These are phyloP conservation scores for Holothuria glaberrima DNA, from an alignment of 35 echinoderm and acorn worm species.

Conservation along the genomic window DNA sequence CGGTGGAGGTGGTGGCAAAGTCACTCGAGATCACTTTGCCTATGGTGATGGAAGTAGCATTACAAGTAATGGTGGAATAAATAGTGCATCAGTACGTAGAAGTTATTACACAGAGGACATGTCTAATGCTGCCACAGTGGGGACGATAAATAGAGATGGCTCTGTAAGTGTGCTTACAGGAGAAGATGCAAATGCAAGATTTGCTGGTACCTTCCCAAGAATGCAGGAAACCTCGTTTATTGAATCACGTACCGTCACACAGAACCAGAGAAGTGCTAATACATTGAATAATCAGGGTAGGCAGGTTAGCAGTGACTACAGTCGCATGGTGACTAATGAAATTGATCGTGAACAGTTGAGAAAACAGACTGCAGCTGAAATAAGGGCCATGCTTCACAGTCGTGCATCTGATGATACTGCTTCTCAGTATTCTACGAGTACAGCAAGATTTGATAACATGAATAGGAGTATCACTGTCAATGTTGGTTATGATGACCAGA, in stretches of 20 bases:
- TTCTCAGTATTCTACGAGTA: background rate
- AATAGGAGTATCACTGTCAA: conserved; percentile 31
- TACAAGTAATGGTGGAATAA: background rate
- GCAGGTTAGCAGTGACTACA: background rate
- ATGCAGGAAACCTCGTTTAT: conserved; percentile 43
- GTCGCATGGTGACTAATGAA: conserved; percentile 43
- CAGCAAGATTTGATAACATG: conserved; percentile 40
- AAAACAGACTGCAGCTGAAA: conserved; percentile 75
- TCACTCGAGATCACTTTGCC: conserved; percentile 10
- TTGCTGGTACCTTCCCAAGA: conserved; percentile 11
- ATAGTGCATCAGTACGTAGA: background rate
- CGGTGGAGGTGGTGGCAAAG: conserved; percentile 32
- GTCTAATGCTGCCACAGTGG: background rate
- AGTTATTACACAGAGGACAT: conserved; percentile 12
- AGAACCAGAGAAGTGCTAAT: conserved; percentile 27
- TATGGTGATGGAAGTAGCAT: conserved; percentile 45
- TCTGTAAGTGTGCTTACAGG: conserved; percentile 3
- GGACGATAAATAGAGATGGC: conserved; percentile 59
- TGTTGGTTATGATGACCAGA: conserved; percentile 43
- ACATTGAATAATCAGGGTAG: background rate
- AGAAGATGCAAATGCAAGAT: background rate
- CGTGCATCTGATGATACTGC: conserved; percentile 9
- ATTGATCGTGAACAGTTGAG: conserved; percentile 66
- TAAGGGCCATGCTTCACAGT: conserved; percentile 71
- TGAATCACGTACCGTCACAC: background rate